Base-by-base conservation (phyloP, 2,888 invertebrate species). In the Macaria liturata region DNA sequence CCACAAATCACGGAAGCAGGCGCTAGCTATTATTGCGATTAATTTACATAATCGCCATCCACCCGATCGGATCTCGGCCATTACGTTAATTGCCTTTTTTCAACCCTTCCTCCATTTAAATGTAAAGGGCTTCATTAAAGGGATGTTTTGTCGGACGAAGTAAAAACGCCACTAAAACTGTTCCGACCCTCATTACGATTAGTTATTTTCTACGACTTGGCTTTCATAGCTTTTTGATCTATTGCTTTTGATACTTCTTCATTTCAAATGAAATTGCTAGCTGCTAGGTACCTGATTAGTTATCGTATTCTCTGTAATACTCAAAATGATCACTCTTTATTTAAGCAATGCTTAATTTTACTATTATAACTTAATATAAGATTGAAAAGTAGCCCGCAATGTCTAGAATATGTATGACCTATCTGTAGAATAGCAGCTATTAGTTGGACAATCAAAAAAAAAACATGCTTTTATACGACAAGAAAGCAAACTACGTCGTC, bases 71-170 rank as follows among this genome's bases (percentile, higher is more conserved):
- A 62, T 65, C 62, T 63, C 65, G 51, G 67, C 75, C 72, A 81
- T 84, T 83, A 83, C 75, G 74, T 74, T 85, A 81, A 84, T 82
- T 82, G 79, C 72, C 64, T 75, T 82, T 81, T 81, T 78, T 79
- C 32, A 81, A 80, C 81, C 80, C 78, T 80, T 81, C 72, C 71
- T 74, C 71, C 73, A 71, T 78, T 76, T 72, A 75, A 75, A 80
- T 82, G 78, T 72, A 74, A 81, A 79, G 64, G 71, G 65, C 67
- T 78, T 81, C 74, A 81, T 84, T 84, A 78, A 75, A 79, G 61
- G 64, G 70, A 75, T 78, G 75, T 76, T 78, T 57, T 56, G 52
- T 49, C 43, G 50, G 47, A 39, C 49, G 40, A 49, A 52, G 52
- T 52, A 52, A 59, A 55, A 59, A 59, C 59, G 54, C 34, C 52